Evolutionary conservation across 2,113 vertebrate genomes (phyloP).

Genomic region (Psittacara wagleri): DNA sequence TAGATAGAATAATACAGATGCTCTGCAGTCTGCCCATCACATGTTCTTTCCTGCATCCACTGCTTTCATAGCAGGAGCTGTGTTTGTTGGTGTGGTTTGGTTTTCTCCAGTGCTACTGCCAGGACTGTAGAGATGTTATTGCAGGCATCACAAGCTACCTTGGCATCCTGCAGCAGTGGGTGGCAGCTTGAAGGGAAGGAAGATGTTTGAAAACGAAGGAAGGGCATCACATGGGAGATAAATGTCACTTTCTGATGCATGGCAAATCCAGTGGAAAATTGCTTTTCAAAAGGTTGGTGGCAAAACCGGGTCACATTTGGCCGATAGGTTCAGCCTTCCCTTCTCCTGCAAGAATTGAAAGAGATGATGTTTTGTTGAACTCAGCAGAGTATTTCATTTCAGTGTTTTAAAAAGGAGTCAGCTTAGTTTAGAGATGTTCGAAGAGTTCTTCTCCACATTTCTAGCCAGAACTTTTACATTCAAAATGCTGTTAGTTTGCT

Average conservation of each 20-base stretch:
- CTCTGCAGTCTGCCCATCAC: neutral
- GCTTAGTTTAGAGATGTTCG: neutral
- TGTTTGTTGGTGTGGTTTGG: neutral
- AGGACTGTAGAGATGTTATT: neutral
- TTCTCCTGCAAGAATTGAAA: neutral
- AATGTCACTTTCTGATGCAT: neutral
- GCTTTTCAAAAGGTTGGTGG: neutral
- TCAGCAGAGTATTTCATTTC: neutral
- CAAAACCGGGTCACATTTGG: neutral
- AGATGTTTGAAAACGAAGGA: neutral
- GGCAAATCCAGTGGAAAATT: neutral
- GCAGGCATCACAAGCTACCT: neutral
- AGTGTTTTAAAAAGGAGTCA: neutral
- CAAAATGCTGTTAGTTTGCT: neutral
- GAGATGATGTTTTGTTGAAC: neutral
- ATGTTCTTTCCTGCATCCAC: fast-evolving
- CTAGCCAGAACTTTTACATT: neutral
- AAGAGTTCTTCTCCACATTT: neutral
- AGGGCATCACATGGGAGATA: neutral
- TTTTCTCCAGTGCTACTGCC: neutral
- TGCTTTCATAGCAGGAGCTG: neutral
- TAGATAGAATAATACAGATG: neutral
- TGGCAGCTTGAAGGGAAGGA: neutral
- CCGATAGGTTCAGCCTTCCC: neutral
- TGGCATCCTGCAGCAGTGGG: neutral